Evolutionary conservation across 64 coral and sea anemone species (phyloP), one percentile per base, ranked within the genome.

Genomic region (Orbicella faveolata): DNA sequence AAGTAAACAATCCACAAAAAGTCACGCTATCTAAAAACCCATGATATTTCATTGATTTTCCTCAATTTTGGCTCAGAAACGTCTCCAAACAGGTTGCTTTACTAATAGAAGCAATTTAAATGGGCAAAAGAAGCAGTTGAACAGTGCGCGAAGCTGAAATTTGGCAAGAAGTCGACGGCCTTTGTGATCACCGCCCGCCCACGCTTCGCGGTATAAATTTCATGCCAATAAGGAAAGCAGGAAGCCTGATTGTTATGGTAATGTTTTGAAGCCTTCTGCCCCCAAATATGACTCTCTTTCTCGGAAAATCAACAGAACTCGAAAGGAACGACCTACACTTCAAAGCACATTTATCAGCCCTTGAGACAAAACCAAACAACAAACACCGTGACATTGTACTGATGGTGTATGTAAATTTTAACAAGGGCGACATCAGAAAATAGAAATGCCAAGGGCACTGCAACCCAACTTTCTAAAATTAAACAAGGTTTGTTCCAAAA

Each of bases 1-100:
- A 19, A 15, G 55, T 81, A 81, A 81, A 81, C 78, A 57, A 81
- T 63, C 5, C 54, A 36, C 34, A 34, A 35, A 12, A 63, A 81
- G 79, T 81, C 79, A 81, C 79, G 79, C 79, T 25, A 81, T 14
- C 54, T 81, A 36, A 81, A 81, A 15, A 36, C 1, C 52, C 21
- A 3, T 37, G 57, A 62, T 7, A 2, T 2, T 19, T 4, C 12
- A 14, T 36, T 63, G 21, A 52, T 13, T 23, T 79, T 79, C 12
- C 5, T 11, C 13, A 26, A 5, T 57, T 79, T 55, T 79, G 20
- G 18, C 48, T 26, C 15, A 0, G 34, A 13, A 16, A 30, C 6
- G 0, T 55, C 15, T 2, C 12, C 2, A 26, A n/a, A 55, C 26
- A 8, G 9, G 13, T 15, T 34, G 7, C 14, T 26, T 34, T 33